A percentile compares a stretch with the other conserved stretches of the same genome.
phyloP scores from a whole-genome alignment of 2,888 invertebrate genomes.

The Brachylomia viminalis region DNA sequence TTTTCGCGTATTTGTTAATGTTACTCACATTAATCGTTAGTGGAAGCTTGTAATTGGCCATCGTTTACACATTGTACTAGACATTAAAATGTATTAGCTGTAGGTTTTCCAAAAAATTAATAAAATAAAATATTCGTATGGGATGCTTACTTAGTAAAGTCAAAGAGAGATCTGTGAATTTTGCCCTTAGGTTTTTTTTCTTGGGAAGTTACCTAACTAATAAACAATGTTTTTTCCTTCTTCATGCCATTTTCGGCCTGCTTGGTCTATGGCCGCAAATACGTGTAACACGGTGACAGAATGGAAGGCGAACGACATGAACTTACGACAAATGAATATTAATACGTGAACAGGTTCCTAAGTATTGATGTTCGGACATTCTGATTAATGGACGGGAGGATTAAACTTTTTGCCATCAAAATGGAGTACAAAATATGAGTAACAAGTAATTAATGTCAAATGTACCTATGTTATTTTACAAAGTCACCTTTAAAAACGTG shows the following conservation, averaged over 20 bases:
- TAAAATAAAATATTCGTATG: too few species aligned
- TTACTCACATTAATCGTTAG: too few species aligned
- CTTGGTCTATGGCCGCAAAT: slow-evolving; percentile 39
- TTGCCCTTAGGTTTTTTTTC: not conserved
- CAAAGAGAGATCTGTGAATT: too few species aligned
- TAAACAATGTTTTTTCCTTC: not conserved
- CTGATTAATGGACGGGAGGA: slow-evolving; percentile 24
- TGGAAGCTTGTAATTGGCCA: too few species aligned
- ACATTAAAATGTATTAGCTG: too few species aligned
- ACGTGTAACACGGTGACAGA: slow-evolving; percentile 56
- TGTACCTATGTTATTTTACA: not conserved
- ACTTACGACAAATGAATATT: slow-evolving; percentile 37
- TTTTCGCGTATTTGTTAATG: too few species aligned
- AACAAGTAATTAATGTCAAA: slow-evolving; percentile 36
- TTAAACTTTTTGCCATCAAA: slow-evolving; percentile 41
- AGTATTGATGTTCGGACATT: slow-evolving; percentile 12
- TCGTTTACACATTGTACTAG: too few species aligned
- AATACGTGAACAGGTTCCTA: slow-evolving; percentile 56
- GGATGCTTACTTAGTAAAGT: too few species aligned
- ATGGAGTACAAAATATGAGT: slow-evolving; percentile 14
- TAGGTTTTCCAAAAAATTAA: too few species aligned
- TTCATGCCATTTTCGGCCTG: not conserved
- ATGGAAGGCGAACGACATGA: slow-evolving; percentile 29
- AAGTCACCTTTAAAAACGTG: not conserved
- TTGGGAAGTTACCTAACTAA: not conserved